A percentile compares a stretch with the other conserved stretches of the same genome.
These are phyloP conservation scores for Leucosticte australis DNA, from an alignment of 2,113 vertebrate species.

Conservation along the genomic window DNA sequence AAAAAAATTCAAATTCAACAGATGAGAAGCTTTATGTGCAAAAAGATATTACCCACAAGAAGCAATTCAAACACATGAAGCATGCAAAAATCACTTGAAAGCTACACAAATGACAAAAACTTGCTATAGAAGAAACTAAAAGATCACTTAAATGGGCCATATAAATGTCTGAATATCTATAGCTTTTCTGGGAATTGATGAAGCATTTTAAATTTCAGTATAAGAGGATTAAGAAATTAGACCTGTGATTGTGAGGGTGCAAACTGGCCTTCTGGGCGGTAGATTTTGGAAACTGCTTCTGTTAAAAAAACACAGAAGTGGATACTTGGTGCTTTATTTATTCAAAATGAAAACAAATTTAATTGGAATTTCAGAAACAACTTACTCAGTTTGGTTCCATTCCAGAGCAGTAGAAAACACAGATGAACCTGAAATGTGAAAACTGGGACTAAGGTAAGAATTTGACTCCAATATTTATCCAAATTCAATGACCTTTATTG, in stretches of 20 bases:
- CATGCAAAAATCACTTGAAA: background rate
- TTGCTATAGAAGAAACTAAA: constrained; percentile 1
- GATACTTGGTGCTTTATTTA: background rate
- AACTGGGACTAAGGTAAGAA: background rate
- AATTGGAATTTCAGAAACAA: background rate
- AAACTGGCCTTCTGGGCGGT: background rate
- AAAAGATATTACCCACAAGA: background rate
- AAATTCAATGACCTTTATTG: background rate
- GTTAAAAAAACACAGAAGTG: background rate
- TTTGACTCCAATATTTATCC: background rate
- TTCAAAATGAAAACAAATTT: background rate
- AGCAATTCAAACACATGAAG: background rate
- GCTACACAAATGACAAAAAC: background rate
- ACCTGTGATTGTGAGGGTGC: background rate
- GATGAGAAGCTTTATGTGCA: background rate
- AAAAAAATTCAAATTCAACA: background rate
- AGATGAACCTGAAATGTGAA: background rate
- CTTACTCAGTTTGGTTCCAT: background rate
- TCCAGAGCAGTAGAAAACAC: background rate
- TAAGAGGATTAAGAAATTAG: background rate
- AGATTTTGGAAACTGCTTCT: background rate
- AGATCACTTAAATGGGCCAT: background rate
- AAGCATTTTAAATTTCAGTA: background rate
- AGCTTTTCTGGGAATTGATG: background rate
- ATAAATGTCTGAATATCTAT: background rate